Base-by-base conservation (phyloP, 2,113 vertebrate species). In the Sorex araneus region DNA sequence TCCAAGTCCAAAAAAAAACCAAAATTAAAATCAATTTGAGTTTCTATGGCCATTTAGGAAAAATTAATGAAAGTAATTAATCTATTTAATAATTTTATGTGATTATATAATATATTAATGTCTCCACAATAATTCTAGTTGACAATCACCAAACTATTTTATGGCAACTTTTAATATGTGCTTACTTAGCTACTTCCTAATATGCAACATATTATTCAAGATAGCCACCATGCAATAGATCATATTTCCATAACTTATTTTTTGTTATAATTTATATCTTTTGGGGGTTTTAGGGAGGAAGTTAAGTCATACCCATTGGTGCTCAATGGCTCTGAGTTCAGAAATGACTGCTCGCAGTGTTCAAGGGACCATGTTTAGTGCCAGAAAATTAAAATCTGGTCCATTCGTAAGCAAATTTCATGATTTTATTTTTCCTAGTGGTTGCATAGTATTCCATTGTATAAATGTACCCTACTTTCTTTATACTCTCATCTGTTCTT, bases 1-100 rank as follows among this genome's bases (percentile, higher is more conserved):
- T 70, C 63, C 70, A 94, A 93, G n/a, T 78, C 23, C 34, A 84
- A 87, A 84, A 13, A 15, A 82, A 91, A 73, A 84, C 87, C n/a
- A n/a, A n/a, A n/a, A n/a, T 77, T 67, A 92, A 91, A 82, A 82
- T 80, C 4, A 81, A 3, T 77, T 90, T 40, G 21, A 84, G 34
- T 69, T 76, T 91, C 30, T 76, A 57, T 86, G 3, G 45, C 6
- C 7, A 75, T 71, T 84, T 94, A 57, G 28, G 93, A 94, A 91
- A 19, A 23, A 47, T 91, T 85, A 30, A 45, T 70, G 40, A 91
- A 94, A 82, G 82, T 69, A 67, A 45, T 21, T 90, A 27, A 21
- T 67, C 54, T 75, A 92, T 81, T 47, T 67, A 89, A 89, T 78
- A 86, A 87, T 34, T 89, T 81, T 84, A 77, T 60, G 2, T 77